phyloP scores from a whole-genome alignment of 2,888 invertebrate species.

The Sericinus montela region DNA sequence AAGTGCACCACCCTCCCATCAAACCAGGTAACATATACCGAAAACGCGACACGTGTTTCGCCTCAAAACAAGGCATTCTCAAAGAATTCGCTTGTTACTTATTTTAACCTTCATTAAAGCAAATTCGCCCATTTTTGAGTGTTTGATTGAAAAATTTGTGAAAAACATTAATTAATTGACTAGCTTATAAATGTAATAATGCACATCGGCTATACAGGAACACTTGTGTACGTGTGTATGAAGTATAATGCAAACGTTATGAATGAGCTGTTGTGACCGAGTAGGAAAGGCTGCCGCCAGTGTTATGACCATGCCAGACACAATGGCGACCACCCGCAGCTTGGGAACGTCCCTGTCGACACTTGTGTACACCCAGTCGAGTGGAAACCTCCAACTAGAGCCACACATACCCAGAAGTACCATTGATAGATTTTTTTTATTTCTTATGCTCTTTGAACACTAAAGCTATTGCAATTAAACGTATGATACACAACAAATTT shows the following conservation, averaged over 20 bases:
- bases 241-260: neutral
- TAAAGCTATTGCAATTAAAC: constrained; percentile 10
- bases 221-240: neutral
- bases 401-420: constrained; percentile 43
- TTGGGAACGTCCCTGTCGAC: constrained; percentile 33
- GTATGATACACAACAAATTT: constrained; percentile 18
- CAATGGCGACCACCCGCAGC: constrained; percentile 61
- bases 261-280: constrained; percentile 43
- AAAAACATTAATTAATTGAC: too few relatives aligned
- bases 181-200: too few relatives aligned
- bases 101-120: too few relatives aligned
- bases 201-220: too few relatives aligned
- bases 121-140: too few relatives aligned
- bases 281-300: constrained; percentile 19
- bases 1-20: too few relatives aligned
- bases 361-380: constrained; percentile 52
- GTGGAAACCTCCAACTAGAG: constrained; percentile 43
- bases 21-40: too few relatives aligned
- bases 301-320: constrained; percentile 4
- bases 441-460: constrained; percentile 15
- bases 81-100: too few relatives aligned
- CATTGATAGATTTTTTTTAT: constrained; percentile 38
- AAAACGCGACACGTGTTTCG: too few relatives aligned
- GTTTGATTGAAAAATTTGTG: too few relatives aligned
- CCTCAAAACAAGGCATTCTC: too few relatives aligned